Base-by-base conservation (phyloP, 2,888 invertebrate species). In the Microchrysa polita region DNA sequence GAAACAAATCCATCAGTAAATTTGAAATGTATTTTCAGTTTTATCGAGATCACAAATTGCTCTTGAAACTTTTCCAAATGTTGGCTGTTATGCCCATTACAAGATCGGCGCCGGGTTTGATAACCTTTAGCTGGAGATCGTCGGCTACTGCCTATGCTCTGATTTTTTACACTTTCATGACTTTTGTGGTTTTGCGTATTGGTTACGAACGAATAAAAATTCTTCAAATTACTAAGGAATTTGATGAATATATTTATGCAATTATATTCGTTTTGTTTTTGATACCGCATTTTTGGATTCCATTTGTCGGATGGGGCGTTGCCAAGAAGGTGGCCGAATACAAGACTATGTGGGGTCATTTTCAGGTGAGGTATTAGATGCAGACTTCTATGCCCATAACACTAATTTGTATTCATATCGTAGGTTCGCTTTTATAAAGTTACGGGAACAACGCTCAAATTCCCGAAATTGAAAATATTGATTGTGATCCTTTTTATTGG, bases 211-310 rank as follows among this genome's bases (percentile, higher is more conserved):
- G 91, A 1, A 77, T 91, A 52, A 83, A 87, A 79, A 90, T 91
- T 76, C 82, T 91, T 42, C 85, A 87, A 16, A 89, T 88, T 27
- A 89, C 88, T 76, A 87, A 86, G 72, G 87, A 88, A 78, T 91
- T 91, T 78, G 91, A 91, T 80, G 91, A 91, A 78, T 90, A 90
- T 79, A 91, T 91, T 78, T 91, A 91, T 79, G 89, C 90, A 0
- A 88, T 91, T 72, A 84, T 91, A 18, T 91, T 91, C 79, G 86
- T 91, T 0, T 86, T 90, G 12, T 91, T 89, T 79, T 85, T 91
- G 61, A 86, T 90, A 10, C 91, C 91, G 0, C 91, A 91, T 80
- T 91, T 91, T 82, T 90, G 89, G 89, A 89, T 90, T 59, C 91
- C 91, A 0, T 90, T 89, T 79, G 89, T 90, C 14, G 90, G 90